Conservation (phyloP, 2,113 vertebrate genomes). For the Quiscalus mexicanus region DNA sequence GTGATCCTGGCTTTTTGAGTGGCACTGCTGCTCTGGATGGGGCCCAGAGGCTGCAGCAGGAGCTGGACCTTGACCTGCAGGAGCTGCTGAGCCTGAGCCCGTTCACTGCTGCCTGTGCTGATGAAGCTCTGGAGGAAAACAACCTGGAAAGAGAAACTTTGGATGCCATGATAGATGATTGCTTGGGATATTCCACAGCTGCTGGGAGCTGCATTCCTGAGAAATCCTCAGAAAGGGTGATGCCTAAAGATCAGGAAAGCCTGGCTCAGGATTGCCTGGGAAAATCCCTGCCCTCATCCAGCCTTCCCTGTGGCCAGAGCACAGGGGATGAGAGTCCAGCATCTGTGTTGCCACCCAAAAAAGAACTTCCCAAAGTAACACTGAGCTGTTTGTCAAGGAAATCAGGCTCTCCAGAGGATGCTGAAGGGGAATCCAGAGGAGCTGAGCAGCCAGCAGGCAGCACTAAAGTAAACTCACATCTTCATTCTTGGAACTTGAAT, state of each 20-base stretch:
- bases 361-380: not conserved
- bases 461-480: not conserved
- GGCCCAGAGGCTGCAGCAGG: not conserved
- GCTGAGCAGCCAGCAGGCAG: not conserved
- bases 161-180: not conserved
- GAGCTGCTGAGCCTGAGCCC: constrained; percentile 9
- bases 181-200: not conserved
- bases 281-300: fast-evolving
- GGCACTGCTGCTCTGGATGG: not conserved
- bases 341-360: not conserved
- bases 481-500: not conserved
- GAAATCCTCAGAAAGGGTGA: not conserved
- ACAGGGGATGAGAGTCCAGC: not conserved
- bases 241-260: not conserved
- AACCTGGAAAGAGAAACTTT: not conserved
- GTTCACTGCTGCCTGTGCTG: not conserved
- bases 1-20: not conserved
- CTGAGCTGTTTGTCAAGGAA: not conserved
- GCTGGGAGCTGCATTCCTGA: not conserved
- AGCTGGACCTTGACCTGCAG: constrained; percentile 35
- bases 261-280: not conserved
- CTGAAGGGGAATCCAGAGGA: not conserved
- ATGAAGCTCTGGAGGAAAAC: not conserved
- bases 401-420: not conserved
- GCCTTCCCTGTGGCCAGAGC: not conserved